Base-by-base conservation (phyloP, 2,888 invertebrate genomes). In the Elegia similella region DNA sequence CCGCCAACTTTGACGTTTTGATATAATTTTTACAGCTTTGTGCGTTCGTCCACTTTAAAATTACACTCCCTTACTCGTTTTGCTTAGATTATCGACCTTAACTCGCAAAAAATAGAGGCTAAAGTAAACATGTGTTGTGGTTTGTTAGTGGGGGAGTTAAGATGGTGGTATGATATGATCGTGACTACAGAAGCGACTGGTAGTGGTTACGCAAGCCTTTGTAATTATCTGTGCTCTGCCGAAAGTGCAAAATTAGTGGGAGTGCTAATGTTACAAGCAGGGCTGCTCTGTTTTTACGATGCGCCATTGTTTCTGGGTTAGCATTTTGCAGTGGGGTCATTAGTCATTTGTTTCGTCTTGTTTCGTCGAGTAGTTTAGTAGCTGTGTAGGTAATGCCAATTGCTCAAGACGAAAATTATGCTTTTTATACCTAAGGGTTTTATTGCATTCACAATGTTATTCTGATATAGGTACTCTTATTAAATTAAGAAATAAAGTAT, bases 11-110 rank as follows among this genome's bases (percentile, higher is more conserved):
- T 84, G 80, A 79, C 84, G 86, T 86, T 89, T 90, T 90, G 88
- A 89, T 90, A 90, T 89, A 84, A 90, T 90, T 90, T 89, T 89
- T 85, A 82, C 76, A 79, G 81, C 81, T 84, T 86, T 84, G 81
- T 83, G 73, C 76, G 70, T 60, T 42, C 7, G n/a, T 48, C 15
- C 42, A 50, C 32, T 42, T 56, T 30, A 6, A 23, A n/a, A 7
- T 48, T 13, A 7, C 48, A 10, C 6, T 56, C 42, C 8, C 12
- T 48, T 52, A 53, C 17, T 50, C 10, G 6, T 15, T 6, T 30
- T 13, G 7, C 60, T 15, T 0, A 3, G 15, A 52, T 61, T 60
- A 55, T 56, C 53, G 53, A 59, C 57, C 55, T 67, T 65, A 75
- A 72, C 60, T 42, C 15, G 2, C n/a, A 16, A 15, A 2, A 0